Percentiles rank a stretch among this genome's conserved stretches.
These are phyloP conservation scores for Leucosticte australis DNA, from an alignment of 2,113 vertebrate genomes.

Conservation along the genomic window DNA sequence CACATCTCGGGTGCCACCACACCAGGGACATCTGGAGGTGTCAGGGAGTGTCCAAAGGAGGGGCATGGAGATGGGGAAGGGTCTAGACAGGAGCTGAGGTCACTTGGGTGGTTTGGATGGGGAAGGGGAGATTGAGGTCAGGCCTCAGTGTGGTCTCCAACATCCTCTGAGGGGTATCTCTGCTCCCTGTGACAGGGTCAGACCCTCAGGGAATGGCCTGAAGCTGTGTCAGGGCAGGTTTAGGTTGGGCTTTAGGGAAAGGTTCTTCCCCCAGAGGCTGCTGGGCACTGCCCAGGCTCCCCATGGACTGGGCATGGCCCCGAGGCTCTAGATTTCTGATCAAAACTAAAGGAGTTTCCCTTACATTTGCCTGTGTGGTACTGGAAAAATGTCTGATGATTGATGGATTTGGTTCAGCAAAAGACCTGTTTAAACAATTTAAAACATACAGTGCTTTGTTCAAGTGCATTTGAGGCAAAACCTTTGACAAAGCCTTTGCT, in stretches of 20 bases:
- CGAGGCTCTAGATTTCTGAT: neutral
- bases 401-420: neutral
- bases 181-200: neutral
- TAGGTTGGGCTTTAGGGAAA: rapidly evolving
- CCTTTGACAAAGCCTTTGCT: neutral
- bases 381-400: neutral
- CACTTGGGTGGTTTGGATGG: rapidly evolving
- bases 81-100: neutral
- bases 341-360: neutral
- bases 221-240: neutral
- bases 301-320: rapidly evolving
- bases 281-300: neutral
- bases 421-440: neutral
- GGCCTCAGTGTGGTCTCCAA: neutral
- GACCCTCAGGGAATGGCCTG: neutral
- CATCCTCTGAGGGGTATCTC: neutral
- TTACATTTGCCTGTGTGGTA: neutral
- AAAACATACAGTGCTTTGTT: neutral
- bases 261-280: neutral
- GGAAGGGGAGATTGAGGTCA: neutral
- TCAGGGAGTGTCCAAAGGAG: neutral
- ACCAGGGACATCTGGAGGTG: no score
- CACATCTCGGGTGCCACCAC: rapidly evolving
- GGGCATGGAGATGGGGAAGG: no score
- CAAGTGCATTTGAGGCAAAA: neutral